Base-by-base conservation (phyloP, 2,113 vertebrate species). In the Crotalus viridis region DNA sequence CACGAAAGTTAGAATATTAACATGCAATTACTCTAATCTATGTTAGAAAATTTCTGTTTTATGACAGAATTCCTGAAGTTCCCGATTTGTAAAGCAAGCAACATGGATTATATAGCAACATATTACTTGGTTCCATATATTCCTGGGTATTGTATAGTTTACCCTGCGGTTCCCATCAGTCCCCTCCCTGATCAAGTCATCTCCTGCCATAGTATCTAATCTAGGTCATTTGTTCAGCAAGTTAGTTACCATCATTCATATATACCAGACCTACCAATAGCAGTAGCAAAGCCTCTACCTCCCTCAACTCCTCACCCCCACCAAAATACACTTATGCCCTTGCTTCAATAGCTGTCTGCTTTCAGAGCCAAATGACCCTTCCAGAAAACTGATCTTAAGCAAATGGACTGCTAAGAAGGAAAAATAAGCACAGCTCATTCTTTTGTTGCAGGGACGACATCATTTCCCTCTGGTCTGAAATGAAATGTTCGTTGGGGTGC, bases 211-310 rank as follows among this genome's bases (percentile, higher is more conserved):
- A 10, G 33, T 69, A 39, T 89, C 74, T 91, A 90, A 92, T 94
- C 59, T 92, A 87, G 88, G 91, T 69, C 91, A 86, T 55, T 85
- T 89, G 56, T 61, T 93, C 69, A 19, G 89, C n/a, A 90, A 93
- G 87, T 86, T 86, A 81, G 54, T 57, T 86, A 22, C 88, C 54
- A 87, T 93, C 86, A 90, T 90, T 86, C 74, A 64, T 92, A 39
- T 57, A 57, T 28, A 56, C 12, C 81, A 93, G 46, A 43, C 59
- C 33, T 56, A 39, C 46, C 43, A n/a, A 85, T 22, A 90, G 55
- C 6, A 51, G 13, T n/a, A 86, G 46, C 54, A 85, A 48, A 57
- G 26, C 61, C 28, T 85, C 48, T 33, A 57, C 46, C 46, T 46
- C 22, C 39, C 56, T 56, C 74, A 39, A 43, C 19, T 81, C 74